Evolutionary conservation across 2,797 vertebrate genomes (phyloP), one percentile per base, ranked within the genome.

Genomic region (Clangula hyemalis): DNA sequence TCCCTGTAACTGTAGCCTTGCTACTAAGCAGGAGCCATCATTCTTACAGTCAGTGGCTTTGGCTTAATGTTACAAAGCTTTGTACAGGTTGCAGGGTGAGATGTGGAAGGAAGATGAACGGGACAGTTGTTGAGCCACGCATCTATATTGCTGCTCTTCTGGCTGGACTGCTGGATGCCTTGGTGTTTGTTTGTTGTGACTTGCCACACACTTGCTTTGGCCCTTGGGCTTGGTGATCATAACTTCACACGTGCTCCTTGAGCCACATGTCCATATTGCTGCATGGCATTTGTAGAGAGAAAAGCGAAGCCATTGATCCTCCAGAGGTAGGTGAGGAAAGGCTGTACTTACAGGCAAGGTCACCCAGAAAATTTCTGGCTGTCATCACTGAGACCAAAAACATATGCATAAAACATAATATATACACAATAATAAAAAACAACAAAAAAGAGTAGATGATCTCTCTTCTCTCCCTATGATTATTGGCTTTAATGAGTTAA

Each of bases 151-250:
- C 34, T 70, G 56, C 65, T 76, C 11, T 62, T 70, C 49, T 85
- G 19, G 4, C 61, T 57, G 39, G 45, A 13, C 57, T 78, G 47
- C 53, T 82, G 76, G 38, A 68, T 53, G 19, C 6, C 3, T 9
- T 45, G 17, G 8, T 22, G 8, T 64, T 86, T 32, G 43, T 57
- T 27, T 45, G 28, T 68, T 56, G 14, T 0, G 2, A n/a, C 27
- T 61, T 58, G 53, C 47, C 0, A 5, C 7, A 1, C 2, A 0
- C 3, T 3, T 25, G 39, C 68, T 36, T 64, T 4, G 39, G 54
- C 75, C 13, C 22, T 21, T 36, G 66, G 36, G 20, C 56, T 45
- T 9, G 1, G 43, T 28, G 24, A 13, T 24, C 34, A 2, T 71
- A 47, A 47, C 38, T 51, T 58, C 56, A 19, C 4, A 2, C 3